Evolutionary conservation across 2,888 invertebrate species (phyloP), one percentile per base, ranked within the genome.

Genomic region (Maniola hyperantus): DNA sequence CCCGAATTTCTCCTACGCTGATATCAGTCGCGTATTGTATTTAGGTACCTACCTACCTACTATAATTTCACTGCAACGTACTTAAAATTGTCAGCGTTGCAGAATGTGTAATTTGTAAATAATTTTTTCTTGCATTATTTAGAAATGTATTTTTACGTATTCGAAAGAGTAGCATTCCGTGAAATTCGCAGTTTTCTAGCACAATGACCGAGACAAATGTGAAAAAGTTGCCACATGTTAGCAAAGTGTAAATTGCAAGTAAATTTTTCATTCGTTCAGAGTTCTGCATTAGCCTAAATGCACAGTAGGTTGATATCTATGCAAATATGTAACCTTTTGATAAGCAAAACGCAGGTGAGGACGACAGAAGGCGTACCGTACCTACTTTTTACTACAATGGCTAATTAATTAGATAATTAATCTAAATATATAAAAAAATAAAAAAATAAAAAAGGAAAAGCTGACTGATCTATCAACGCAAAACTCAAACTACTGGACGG

Each of bases 251-350:
- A 68, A 71, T 59, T 58, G 55, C 53, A 51, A 51, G 50, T 51
- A 48, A 48, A 13, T 11, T 15, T n/a, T 10, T 51, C 20, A 50
- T 50, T 33, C 42, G 36, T 39, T 55, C 26, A 20, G n/a, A n/a
- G 53, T 33, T 51, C 15, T 20, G 59, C 50, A 64, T 57, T 54
- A 57, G 46, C 42, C 48, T 34, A 48, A 36, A 58, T 68, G 55
- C 15, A 67, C 63, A 55, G 61, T 59, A 54, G 68, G 61, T 59
- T 50, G 68, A 70, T 66, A 62, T 48, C 46, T 58, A 70, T 70
- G 64, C 64, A 70, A 70, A 70, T 70, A 26, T 51, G 18, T 64
- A 64, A 66, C 64, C 57, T 64, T 64, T 68, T 62, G 70, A 70
- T 70, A 68, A 68, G 61, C 66, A 44, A 33, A 18, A 26, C 55